Base-by-base conservation (phyloP, 2,113 vertebrate genomes). In the Lampris incognitus region DNA sequence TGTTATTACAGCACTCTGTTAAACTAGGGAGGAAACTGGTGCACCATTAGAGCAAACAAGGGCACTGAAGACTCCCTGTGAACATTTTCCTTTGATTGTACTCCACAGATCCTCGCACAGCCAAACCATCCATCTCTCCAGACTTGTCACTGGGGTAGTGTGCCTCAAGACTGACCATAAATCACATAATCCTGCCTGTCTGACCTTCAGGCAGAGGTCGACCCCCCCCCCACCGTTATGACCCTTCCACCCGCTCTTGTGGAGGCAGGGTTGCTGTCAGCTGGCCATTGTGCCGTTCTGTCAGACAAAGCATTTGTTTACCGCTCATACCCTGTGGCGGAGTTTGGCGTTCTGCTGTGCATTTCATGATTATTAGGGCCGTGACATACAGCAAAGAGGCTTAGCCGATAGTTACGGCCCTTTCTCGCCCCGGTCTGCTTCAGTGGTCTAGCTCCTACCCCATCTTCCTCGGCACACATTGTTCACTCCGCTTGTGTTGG, bases 171-270 rank as follows among this genome's bases (percentile, higher is more conserved):
- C 64, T 54, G 48, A 50, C 57, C 72, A 66, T 77, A 70, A 82
- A 85, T 86, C 83, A 76, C 84, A 70, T 79, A 70, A 77, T 39
- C 52, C n/a, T 59, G 7, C 52, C 56, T 3, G 2, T 59, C 74
- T 84, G 76, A 87, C 76, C 74, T 81, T 76, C 13, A 77, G 52
- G 8, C 38, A 67, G 69, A 74, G 77, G 74, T 74, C 78, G 64
- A 39, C 6, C 52, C 68, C 48, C 40, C 24, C 24, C 24, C 24
- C 24, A 24, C 59, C 44, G 57, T 63, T 11, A 59, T n/a, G 44
- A 50, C 50, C 49, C 62, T 81, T 50, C 78, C 6, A 44, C 11
- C 39, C 46, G 5, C 6, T 0, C 5, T 9, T 24, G 36, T 41
- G 44, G 56, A 66, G 38, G 42, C 61, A 2, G 6, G 48, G 69